Evolutionary conservation across 1,140 invertebrate genomes (phyloP).

Genomic region (Drosophila jambulina): DNA sequence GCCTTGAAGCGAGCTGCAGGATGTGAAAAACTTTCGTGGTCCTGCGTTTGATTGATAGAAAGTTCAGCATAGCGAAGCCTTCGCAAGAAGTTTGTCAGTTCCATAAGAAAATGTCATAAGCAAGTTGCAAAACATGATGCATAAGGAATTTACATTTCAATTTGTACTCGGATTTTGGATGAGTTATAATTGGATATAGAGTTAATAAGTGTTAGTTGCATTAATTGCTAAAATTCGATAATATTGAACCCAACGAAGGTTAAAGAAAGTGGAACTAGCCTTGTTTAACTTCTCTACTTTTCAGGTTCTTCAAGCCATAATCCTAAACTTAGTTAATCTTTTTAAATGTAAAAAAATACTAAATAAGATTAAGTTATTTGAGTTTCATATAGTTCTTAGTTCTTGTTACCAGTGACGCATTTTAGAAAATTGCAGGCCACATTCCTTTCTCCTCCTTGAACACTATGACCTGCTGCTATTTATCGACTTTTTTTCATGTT

Average conservation of each 20-base stretch:
- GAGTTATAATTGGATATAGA: neutral
- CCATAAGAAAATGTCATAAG: constrained; percentile 6
- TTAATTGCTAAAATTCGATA: too few relatives aligned
- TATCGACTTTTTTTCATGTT: constrained; percentile 40
- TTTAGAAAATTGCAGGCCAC: neutral
- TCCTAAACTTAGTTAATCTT: too few relatives aligned
- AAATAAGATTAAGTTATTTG: too few relatives aligned
- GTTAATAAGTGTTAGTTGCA: neutral
- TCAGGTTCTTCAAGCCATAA: neutral
- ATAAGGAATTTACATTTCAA: neutral
- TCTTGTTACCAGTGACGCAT: neutral
- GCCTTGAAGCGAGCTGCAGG: neutral
- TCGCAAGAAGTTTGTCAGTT: constrained; percentile 26
- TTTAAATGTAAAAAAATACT: too few relatives aligned
- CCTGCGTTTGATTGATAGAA: constrained; percentile 49
- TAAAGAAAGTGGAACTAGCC: neutral
- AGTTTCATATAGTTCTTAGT: neutral
- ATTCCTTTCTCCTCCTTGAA: neutral
- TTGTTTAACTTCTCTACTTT: neutral
- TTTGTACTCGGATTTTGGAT: neutral
- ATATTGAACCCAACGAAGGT: neutral
- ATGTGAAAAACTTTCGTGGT: constrained; percentile 28
- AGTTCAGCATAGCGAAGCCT: constrained; percentile 21
- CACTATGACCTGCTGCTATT: constrained; percentile 24
- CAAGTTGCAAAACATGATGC: constrained; percentile 12